Base-by-base conservation (phyloP, 2,113 vertebrate species). In the Aphyosemion australe region DNA sequence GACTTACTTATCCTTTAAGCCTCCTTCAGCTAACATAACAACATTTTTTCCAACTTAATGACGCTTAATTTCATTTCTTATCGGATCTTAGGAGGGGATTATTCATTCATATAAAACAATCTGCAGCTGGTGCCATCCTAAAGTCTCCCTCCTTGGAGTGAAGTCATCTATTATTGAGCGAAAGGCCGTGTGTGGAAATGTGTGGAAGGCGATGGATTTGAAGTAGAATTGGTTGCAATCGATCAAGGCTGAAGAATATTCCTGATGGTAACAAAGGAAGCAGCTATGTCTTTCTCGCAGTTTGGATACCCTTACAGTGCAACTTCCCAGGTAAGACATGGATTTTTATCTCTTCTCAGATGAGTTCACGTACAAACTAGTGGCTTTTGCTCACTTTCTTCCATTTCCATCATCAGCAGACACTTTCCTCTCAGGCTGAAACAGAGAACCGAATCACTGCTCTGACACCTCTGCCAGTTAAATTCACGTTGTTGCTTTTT, bases 301-400 rank as follows among this genome's bases (percentile, higher is more conserved):
- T 98, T 98, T 87, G 96, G 97, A 94, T 98, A 97, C 83, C 96
- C 97, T 32, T 98, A 98, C 84, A 93, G 94, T 93, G 91, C 94
- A 88, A 92, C 95, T 89, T 95, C 96, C 76, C 96, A 99, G 96
- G 97, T 99, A 96, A 98, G 96, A 56, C 57, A 72, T 39, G 58
- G 51, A 43, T 47, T 82, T 78, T 69, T 63, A 75, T 82, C 78
- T 52, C 32, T 59, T 13, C 1, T 74, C 61, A 76, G 41, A 75
- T 61, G 52, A 37, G 18, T 56, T 14, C 39, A 53, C 26, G 48
- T 12, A n/a, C n/a, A 62, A 52, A 69, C 14, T 49, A n/a, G 21
- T 18, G 34, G 18, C 50, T 32, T 10, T 47, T 50, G 20, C 4
- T 31, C 26, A 31, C 34, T 34, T 74, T 68, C 26, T 57, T 57